These are phyloP conservation scores for Gouania willdenowi DNA, from an alignment of 2,797 vertebrate genomes.

Conservation along the genomic window DNA sequence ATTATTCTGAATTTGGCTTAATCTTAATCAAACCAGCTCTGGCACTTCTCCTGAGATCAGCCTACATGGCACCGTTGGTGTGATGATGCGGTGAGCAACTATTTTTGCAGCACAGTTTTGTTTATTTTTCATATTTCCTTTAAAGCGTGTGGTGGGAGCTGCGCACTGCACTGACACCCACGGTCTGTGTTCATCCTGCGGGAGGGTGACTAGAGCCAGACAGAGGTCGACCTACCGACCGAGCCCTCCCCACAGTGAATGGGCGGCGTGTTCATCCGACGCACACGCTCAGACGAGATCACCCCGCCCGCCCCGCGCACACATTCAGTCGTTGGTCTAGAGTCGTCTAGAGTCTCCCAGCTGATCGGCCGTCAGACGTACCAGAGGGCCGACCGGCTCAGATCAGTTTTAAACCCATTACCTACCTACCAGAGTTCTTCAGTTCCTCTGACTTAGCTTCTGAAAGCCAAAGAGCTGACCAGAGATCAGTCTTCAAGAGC, in stretches of 20 bases:
- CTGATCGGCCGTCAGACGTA: constrained; percentile 65
- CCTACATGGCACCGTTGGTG: constrained; percentile 60
- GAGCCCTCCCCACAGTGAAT: constrained; percentile 63
- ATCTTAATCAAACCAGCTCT: too few relatives aligned
- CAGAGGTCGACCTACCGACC: constrained; percentile 77
- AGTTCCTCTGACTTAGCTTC: constrained; percentile 80
- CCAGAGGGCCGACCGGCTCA: constrained; percentile 70
- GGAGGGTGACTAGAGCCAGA: constrained; percentile 79
- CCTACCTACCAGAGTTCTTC: constrained; percentile 75
- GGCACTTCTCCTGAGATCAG: constrained; percentile 50
- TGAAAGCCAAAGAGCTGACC: constrained; percentile 78
- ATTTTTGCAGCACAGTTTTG: constrained; percentile 73
- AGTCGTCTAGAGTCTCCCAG: constrained; percentile 49
- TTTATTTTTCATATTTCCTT: constrained; percentile 82
- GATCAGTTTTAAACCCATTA: constrained; percentile 68
- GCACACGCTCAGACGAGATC: constrained; percentile 75
- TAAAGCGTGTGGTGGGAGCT: constrained; percentile 81
- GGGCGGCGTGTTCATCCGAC: constrained; percentile 66
- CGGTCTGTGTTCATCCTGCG: constrained; percentile 78
- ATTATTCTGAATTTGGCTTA: constrained; percentile 59
- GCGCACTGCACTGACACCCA: constrained; percentile 77
- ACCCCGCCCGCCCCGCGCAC: constrained; percentile 70
- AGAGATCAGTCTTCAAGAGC: constrained; percentile 83
- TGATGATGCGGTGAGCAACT: constrained; percentile 46
- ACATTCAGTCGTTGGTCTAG: constrained; percentile 74